These are phyloP conservation scores for Palloptera scutellata DNA, from an alignment of 2,888 invertebrate species.

Conservation along the genomic window DNA sequence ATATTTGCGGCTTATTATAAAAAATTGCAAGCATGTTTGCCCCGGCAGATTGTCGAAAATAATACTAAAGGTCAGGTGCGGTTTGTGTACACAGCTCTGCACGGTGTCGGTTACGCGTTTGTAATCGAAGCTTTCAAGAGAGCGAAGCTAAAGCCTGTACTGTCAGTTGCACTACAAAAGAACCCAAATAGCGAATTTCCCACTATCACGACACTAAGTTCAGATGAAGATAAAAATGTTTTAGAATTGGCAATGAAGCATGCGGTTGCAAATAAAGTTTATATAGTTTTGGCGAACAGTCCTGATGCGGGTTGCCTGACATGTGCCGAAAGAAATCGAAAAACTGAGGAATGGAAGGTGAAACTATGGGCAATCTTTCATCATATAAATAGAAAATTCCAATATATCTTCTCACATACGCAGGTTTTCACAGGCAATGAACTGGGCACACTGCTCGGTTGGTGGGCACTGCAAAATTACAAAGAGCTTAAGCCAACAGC, in stretches of 20 bases:
- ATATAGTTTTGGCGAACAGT: slow-evolving; percentile 93
- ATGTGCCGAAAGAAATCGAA: slow-evolving; percentile 81
- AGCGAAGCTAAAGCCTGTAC: slow-evolving; percentile 72
- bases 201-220: slow-evolving; percentile 97
- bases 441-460: slow-evolving; percentile 90
- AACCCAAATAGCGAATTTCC: slow-evolving; percentile 96
- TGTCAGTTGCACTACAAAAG: slow-evolving; percentile 72
- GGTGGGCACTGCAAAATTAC: slow-evolving; percentile 84
- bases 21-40: slow-evolving; percentile 68
- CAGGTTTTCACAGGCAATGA: slow-evolving; percentile 90
- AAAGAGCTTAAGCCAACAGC: slow-evolving; percentile 64
- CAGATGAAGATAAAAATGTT: slow-evolving; percentile 91
- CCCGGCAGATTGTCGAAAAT: slow-evolving; percentile 66
- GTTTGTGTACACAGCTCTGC: slow-evolving; percentile 95
- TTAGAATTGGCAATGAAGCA: slow-evolving; percentile 78
- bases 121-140: slow-evolving; percentile 77
- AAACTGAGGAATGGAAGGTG: slow-evolving; percentile 50
- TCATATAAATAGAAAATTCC: neutral
- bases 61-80: slow-evolving; percentile 69
- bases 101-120: slow-evolving; percentile 91
- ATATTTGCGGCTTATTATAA: slow-evolving; percentile 75
- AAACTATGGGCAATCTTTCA: neutral
- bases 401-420: neutral
- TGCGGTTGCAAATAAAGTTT: slow-evolving; percentile 75
- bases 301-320: slow-evolving; percentile 98